Base-by-base conservation (phyloP, 2,888 invertebrate species). In the Drosophila affinis region DNA sequence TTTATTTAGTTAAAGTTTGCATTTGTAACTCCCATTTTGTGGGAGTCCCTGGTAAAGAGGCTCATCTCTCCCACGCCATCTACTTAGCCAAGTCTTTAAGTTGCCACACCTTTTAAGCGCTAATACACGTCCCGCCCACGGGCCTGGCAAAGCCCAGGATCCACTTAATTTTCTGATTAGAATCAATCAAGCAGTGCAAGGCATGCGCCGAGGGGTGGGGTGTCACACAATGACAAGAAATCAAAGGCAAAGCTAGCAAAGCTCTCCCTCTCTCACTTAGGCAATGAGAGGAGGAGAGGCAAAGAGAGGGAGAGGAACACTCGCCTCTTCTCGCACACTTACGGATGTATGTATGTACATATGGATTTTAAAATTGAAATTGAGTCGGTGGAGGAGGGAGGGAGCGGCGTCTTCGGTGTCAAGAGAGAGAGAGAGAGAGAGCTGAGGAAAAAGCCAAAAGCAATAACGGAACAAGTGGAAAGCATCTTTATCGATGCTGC, bases 131-230 rank as follows among this genome's bases (percentile, higher is more conserved):
- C 29, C 60, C 7, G n/a, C 14, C 14, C 14, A 6, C 6, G 39
- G 17, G 48, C 27, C 27, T 0, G 1, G 27, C 49, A 34, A 61
- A 54, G 55, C 73, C 77, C 72, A 68, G 63, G 61, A 77, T 79
- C 78, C 79, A 84, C 83, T 87, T 86, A 80, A 88, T 88, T 87
- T 89, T 86, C 81, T 89, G 89, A 90, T 89, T 84, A 82, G 83
- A 89, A 89, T 85, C 90, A 89, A 88, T 89, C 83, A 88, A 77
- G 75, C n/a, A n/a, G 24, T 9, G 29, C 29, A 59, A 49, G 44
- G 29, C 34, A 34, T 3, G 2, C 12, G 34, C 34, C 34, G 5
- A 12, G 39, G 39, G 39, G 14, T 39, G 39, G 14, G 34, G 34
- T 2, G 39, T n/a, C 3, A n/a, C 39, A 39, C 14, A n/a, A 27